These are phyloP conservation scores for Rhinolophus sinicus DNA, from an alignment of 2,113 vertebrate species.

Conservation along the genomic window DNA sequence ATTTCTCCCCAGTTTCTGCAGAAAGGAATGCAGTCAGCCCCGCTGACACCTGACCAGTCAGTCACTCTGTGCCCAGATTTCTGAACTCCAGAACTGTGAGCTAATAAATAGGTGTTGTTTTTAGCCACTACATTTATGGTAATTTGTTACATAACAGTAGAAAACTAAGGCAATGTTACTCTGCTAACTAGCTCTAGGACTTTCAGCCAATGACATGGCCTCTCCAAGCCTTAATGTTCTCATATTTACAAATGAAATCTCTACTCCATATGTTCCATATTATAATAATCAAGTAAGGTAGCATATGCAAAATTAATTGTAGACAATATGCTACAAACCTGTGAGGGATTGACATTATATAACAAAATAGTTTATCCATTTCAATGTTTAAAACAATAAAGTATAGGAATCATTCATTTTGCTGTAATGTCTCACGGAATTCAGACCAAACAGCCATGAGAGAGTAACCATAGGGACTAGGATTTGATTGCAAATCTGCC, in stretches of 20 bases:
- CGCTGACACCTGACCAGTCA: not conserved
- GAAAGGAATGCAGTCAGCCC: not conserved
- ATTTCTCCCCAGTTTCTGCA: not conserved
- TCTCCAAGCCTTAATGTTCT: not conserved
- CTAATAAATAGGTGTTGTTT: not conserved
- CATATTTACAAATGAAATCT: conserved; percentile 7
- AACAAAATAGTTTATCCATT: not conserved
- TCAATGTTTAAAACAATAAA: not conserved
- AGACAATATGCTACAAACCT: not conserved
- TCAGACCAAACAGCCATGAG: not conserved
- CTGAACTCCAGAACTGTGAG: not conserved
- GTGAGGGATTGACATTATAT: not conserved
- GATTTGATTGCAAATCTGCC: not conserved
- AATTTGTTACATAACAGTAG: not conserved
- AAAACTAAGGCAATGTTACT: not conserved
- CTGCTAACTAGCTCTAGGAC: not conserved
- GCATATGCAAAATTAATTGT: not conserved
- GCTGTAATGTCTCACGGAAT: not conserved
- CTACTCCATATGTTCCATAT: not conserved
- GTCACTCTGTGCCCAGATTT: not conserved
- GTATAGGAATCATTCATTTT: not conserved
- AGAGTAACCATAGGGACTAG: not conserved
- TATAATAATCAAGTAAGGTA: not conserved
- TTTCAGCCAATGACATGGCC: not conserved
- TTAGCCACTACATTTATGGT: not conserved